Evolutionary conservation across 35 echinoderm and acorn worm genomes (phyloP).

Genomic region (Chiridota heheva): DNA sequence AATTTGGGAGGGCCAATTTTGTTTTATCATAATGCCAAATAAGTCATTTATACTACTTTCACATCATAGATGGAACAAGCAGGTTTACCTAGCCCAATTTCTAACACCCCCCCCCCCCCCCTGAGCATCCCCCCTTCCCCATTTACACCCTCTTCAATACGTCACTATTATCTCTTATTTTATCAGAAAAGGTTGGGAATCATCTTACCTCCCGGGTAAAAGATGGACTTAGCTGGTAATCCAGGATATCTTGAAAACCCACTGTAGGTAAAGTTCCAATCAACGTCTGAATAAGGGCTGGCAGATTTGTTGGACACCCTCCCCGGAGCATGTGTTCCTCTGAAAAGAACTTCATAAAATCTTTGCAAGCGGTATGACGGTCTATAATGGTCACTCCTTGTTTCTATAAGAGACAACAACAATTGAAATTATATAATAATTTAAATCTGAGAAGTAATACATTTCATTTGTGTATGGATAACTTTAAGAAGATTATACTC

Average conservation of each 20-base stretch:
- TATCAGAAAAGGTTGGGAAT: too few species aligned
- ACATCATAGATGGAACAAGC: too few species aligned
- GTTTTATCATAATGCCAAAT: too few species aligned
- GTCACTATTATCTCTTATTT: too few species aligned
- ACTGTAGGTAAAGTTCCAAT: not conserved
- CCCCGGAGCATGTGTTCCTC: constrained; percentile 49
- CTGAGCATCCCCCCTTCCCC: too few species aligned
- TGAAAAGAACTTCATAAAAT: constrained; percentile 35
- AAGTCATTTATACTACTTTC: too few species aligned
- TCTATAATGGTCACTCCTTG: constrained; percentile 33
- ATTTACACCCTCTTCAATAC: too few species aligned
- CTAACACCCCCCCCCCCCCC: too few species aligned
- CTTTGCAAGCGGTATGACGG: constrained; percentile 20
- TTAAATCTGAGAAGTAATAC: not conserved
- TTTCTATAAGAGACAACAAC: constrained; percentile 8
- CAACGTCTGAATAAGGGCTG: constrained; percentile 20
- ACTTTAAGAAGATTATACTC: too few species aligned
- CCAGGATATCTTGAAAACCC: constrained; percentile 16
- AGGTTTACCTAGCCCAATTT: too few species aligned
- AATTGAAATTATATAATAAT: not conserved
- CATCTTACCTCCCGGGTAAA: constrained; percentile 39
- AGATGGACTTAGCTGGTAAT: constrained; percentile 39
- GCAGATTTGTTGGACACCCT: constrained; percentile 50
- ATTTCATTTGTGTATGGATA: too few species aligned
- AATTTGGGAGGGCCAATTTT: too few species aligned